Base-by-base conservation (phyloP, 2,797 vertebrate genomes). In the Mormyrops attenuatus region DNA sequence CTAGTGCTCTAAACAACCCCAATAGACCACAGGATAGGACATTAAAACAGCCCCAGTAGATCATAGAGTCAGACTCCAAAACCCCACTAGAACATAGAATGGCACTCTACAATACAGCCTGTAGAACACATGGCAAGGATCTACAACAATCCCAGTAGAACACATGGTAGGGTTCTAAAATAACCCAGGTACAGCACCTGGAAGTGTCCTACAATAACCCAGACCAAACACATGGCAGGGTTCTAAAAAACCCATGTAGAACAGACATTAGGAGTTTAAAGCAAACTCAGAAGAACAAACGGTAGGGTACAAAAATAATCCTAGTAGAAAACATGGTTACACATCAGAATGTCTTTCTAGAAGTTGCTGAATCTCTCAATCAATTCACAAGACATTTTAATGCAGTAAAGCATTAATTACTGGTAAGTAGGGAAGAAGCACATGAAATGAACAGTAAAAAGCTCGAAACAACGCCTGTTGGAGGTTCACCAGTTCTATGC, bases 1-100 rank as follows among this genome's bases (percentile, higher is more conserved):
- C 97, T 80, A 44, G 90, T 91, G 93, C 93, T 94, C 93, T 91
- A 93, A 94, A 94, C 92, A 93, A 92, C 90, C 82, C 88, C 89
- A 92, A 89, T 90, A 92, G 92, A 92, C 89, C 69, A 89, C 50
- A 82, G 88, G 73, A 82, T n/a, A 85, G 34, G 69, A 89, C 91
- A 92, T 50, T 85, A 85, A 49, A 85, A 26, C 44, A 90, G 66
- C 89, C n/a, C 47, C 82, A 85, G 82, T 52, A 85, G 47, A 85
- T 57, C 30, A 87, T 55, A 53, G 44, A 47, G 1, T 66, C 11
- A 11, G 80, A 38, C n/a, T 47, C 22, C 41, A 38, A 60, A 55
- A 57, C 34, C 73, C 63, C 52, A 22, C 20, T 52, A 84, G 47
- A 52, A 44, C 22, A 87, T 5, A 87, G 30, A 55, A 38, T 88